Evolutionary conservation across 1,140 invertebrate species (phyloP), one percentile per base, ranked within the genome.

Genomic region (Pantala flavescens): DNA sequence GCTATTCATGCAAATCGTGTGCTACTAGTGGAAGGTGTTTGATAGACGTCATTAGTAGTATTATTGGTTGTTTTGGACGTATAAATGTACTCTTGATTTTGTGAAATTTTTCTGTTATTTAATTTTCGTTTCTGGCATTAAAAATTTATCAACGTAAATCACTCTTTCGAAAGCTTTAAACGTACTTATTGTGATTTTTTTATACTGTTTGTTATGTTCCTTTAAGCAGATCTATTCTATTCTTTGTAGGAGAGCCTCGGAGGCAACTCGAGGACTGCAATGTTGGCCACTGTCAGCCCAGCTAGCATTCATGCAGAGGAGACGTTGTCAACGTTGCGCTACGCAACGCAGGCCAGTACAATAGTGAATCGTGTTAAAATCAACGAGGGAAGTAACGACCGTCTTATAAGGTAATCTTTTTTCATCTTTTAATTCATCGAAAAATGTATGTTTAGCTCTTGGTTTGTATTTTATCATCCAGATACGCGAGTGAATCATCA

Each of bases 261-360:
- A 2, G 88, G 88, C 36, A 90, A 90, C 82, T 89, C 88, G 0
- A 79, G 85, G 74, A 90, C 88, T 0, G 85, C 87, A 0, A 89
- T 90, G 88, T 79, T 92, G 75, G 90, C 89, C 12, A 92, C 90
- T 0, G 86, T 91, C 36, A 91, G 93, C 71, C 93, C 94, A 12
- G 88, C 91, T 14, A 90, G 87, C 78, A 83, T 87, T 63, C 90
- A 95, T 82, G 81, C 91, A 23, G 94, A 96, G 74, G 91, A 93
- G 80, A 92, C 90, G 14, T 85, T 96, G 24, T 91, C 93, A 0
- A 96, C 95, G 0, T 85, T 96, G 43, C 86, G 95, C 19, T 96
- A 95, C 80, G 93, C 92, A 9, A 92, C 91, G 80, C 89, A 93
- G 79, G 95, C 95, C 0, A 89, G 96, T 79, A 91, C 92, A 74